Conservation (phyloP, 2,888 invertebrate genomes). For the Heliconius erato region DNA sequence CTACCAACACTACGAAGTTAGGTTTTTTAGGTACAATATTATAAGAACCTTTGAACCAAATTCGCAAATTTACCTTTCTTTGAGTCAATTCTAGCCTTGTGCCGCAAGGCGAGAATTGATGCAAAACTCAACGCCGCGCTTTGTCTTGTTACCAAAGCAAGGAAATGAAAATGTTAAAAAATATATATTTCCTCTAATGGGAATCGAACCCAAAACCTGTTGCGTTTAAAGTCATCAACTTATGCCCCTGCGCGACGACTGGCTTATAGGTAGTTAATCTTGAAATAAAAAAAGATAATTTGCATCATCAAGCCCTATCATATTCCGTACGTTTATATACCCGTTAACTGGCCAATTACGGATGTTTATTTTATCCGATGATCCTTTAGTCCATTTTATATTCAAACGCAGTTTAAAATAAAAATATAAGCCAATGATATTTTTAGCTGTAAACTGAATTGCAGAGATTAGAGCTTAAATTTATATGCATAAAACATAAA, state of each 20-base stretch:
- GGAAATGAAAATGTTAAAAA: too few relatives aligned
- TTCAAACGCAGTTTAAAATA: slow-evolving; percentile 10
- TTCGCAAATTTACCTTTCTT: too few relatives aligned
- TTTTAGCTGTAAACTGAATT: slow-evolving; percentile 20
- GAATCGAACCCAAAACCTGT: too few relatives aligned
- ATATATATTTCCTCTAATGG: too few relatives aligned
- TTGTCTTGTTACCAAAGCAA: too few relatives aligned
- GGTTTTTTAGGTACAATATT: not conserved
- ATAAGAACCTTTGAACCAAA: too few relatives aligned
- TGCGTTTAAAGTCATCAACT: too few relatives aligned
- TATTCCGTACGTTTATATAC: not conserved
- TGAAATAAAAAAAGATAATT: slow-evolving; percentile 10
- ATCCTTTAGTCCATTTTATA: slow-evolving; percentile 19
- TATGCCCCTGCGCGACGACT: too few relatives aligned
- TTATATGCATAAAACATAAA: slow-evolving; percentile 18
- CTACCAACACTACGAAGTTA: not conserved
- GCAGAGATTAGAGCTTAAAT: slow-evolving; percentile 3
- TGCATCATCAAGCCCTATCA: slow-evolving; percentile 21
- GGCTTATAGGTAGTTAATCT: not conserved
- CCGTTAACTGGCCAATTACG: slow-evolving; percentile 18
- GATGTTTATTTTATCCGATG: slow-evolving; percentile 23
- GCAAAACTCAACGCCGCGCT: too few relatives aligned
- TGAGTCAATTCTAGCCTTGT: too few relatives aligned
- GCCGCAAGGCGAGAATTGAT: too few relatives aligned
- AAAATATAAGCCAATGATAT: slow-evolving; percentile 16